phyloP scores from a whole-genome alignment of 2,888 invertebrate species.

The Sminthurinus aureus region DNA sequence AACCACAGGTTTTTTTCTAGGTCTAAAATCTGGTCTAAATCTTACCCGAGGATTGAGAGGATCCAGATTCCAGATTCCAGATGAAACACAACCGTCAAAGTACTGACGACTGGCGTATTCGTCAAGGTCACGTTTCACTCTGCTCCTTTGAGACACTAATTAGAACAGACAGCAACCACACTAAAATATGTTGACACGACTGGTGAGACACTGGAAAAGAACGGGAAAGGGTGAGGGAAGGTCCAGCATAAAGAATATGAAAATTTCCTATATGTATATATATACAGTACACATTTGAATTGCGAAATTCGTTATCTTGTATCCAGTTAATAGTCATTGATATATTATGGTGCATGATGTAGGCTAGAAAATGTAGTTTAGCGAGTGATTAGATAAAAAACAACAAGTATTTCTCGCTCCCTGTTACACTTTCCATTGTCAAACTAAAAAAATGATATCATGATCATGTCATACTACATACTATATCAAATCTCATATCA shows the following conservation, averaged over 20 bases:
- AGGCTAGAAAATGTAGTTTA: too few relatives aligned
- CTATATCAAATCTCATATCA: neutral
- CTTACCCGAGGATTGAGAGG: too few relatives aligned
- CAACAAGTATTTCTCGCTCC: neutral
- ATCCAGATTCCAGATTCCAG: too few relatives aligned
- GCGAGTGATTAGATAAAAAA: conserved; percentile 21
- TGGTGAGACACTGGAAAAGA: neutral
- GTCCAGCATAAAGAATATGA: conserved; percentile 5
- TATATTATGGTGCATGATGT: too few relatives aligned
- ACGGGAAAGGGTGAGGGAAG: neutral
- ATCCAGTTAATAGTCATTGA: conserved; percentile 2
- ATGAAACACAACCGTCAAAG: too few relatives aligned
- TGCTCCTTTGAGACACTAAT: too few relatives aligned
- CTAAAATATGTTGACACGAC: too few relatives aligned
- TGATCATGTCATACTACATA: neutral
- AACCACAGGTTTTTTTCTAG: too few relatives aligned
- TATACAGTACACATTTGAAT: neutral
- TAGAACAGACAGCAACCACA: too few relatives aligned
- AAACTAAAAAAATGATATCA: neutral
- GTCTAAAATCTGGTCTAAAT: too few relatives aligned
- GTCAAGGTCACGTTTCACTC: too few relatives aligned
- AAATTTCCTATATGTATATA: neutral
- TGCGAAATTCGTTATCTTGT: conserved; percentile 28
- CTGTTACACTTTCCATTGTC: conserved; percentile 14
- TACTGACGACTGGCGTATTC: too few relatives aligned